phyloP scores from a whole-genome alignment of 1,140 invertebrate genomes.

The Nephotettix cincticeps region DNA sequence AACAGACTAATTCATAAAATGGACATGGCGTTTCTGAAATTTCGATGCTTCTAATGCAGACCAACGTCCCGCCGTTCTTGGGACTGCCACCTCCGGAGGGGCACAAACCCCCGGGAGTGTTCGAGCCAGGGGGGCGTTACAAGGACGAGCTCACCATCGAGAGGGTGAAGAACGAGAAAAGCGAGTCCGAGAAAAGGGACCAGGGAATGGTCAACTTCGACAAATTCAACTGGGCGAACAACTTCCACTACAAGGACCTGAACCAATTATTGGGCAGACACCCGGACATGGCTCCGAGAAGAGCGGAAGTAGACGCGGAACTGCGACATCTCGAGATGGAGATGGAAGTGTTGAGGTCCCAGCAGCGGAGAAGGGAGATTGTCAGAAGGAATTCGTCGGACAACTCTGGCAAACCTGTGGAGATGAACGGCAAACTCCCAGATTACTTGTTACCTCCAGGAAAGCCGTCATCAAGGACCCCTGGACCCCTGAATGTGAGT shows the following conservation, averaged over 20 bases:
- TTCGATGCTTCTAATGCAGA: conserved; percentile 16
- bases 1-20: too few species aligned
- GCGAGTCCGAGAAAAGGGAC: background rate
- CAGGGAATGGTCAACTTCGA: background rate
- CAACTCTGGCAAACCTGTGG: background rate
- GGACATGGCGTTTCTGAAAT: background rate
- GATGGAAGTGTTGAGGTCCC: conserved; percentile 1
- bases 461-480: background rate
- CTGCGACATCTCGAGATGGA: conserved; percentile 8
- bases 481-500: conserved; percentile 7
- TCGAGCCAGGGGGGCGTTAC: conserved; percentile 11
- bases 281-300: background rate
- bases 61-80: conserved; percentile 9
- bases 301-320: background rate
- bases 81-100: background rate
- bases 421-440: conserved; percentile 13
- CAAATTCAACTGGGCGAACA: background rate
- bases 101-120: background rate
- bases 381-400: background rate
- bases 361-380: background rate
- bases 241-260: conserved; percentile 16
- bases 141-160: conserved; percentile 12
- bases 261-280: background rate
- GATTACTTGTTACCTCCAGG: conserved; percentile 5
- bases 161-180: background rate